Conservation (phyloP, 2,888 invertebrate species). For the Argyresthia albistria region DNA sequence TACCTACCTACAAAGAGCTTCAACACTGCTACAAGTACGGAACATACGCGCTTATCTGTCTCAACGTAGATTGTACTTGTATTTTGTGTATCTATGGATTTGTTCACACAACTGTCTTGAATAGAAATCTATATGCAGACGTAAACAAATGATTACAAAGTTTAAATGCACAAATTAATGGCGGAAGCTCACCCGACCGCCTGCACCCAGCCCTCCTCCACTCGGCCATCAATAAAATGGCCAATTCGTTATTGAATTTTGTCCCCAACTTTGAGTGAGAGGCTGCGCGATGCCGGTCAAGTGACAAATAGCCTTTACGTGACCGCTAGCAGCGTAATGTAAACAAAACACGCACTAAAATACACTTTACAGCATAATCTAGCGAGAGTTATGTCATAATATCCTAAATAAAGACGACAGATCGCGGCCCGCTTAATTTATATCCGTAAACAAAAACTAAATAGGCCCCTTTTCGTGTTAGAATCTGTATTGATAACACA, state of each 20-base stretch:
- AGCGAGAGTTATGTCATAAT: constrained; percentile 64
- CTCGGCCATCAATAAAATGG: constrained; percentile 73
- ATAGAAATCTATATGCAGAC: constrained; percentile 19
- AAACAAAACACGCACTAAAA: constrained; percentile 47
- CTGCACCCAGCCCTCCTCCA: constrained; percentile 64
- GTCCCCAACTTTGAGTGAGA: constrained; percentile 55
- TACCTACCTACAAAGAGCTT: constrained; percentile 6
- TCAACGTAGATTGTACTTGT: not conserved
- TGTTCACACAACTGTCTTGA: not conserved
- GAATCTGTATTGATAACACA: not conserved
- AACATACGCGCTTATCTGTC: not conserved
- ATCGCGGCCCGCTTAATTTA: constrained; percentile 10
- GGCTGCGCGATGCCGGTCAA: constrained; percentile 66
- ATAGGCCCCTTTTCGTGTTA: not conserved
- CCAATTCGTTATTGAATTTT: constrained; percentile 72
- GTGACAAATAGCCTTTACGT: constrained; percentile 52
- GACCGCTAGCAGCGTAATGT: constrained; percentile 48
- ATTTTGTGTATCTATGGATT: not conserved
- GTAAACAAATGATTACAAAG: constrained; percentile 39
- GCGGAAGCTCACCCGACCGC: constrained; percentile 61
- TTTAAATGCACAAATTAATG: constrained; percentile 34
- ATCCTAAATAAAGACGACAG: constrained; percentile 26
- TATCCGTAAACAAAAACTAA: constrained; percentile 29
- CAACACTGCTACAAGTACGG: not conserved
- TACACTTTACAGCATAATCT: constrained; percentile 32